phyloP scores from a whole-genome alignment of 2,888 invertebrate genomes.

The Galeruca laticollis region DNA sequence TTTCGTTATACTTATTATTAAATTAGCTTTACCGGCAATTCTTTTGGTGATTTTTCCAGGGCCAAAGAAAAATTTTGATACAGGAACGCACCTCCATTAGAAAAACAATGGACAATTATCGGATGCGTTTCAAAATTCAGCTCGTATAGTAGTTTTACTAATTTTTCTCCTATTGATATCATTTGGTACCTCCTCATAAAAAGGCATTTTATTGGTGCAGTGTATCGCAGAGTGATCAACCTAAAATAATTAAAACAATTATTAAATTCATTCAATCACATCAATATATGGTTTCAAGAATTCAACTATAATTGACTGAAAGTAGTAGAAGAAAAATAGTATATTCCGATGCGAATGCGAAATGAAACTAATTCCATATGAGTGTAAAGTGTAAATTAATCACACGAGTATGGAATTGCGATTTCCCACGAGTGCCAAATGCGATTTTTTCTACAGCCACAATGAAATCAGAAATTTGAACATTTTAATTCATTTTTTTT shows the following conservation, averaged over 20 bases:
- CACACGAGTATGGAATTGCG: too few species aligned
- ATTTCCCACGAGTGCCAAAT: too few species aligned
- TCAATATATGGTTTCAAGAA: neutral
- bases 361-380: too few species aligned
- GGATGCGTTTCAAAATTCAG: slow-evolving; percentile 78
- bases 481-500: too few species aligned
- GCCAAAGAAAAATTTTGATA: slow-evolving; percentile 77
- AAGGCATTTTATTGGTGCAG: slow-evolving; percentile 75
- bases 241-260: slow-evolving; percentile 64
- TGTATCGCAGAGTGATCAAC: slow-evolving; percentile 79
- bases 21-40: slow-evolving; percentile 66
- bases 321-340: neutral
- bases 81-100: slow-evolving; percentile 81
- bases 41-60: slow-evolving; percentile 69
- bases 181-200: slow-evolving; percentile 75
- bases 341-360: too few species aligned
- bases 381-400: too few species aligned
- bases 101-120: slow-evolving; percentile 80
- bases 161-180: slow-evolving; percentile 73
- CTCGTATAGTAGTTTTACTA: slow-evolving; percentile 75
- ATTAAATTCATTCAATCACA: neutral
- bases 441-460: too few species aligned
- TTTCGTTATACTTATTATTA: neutral
- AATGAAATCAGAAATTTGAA: too few species aligned
- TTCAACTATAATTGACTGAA: neutral